phyloP scores from a whole-genome alignment of 2,888 invertebrate genomes.

The Margaritifera margaritifera region DNA sequence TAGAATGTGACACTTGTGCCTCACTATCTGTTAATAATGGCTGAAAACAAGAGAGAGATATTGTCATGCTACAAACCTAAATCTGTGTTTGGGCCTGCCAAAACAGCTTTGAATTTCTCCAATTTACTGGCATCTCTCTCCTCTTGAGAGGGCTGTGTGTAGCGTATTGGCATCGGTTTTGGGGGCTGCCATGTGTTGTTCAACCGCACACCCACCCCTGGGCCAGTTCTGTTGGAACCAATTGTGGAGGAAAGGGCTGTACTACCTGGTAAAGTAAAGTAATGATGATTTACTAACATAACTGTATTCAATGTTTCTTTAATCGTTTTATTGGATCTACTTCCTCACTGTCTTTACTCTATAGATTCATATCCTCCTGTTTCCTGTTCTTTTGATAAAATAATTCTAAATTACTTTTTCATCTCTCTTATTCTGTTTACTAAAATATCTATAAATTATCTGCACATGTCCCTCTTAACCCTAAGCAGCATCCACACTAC shows the following conservation, averaged over 20 bases:
- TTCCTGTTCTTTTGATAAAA: too few relatives aligned
- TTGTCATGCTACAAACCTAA: constrained; percentile 73
- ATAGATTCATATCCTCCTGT: too few relatives aligned
- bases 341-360: too few relatives aligned
- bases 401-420: too few relatives aligned
- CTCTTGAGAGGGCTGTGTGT: constrained; percentile 51
- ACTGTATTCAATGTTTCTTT: too few relatives aligned
- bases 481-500: too few relatives aligned
- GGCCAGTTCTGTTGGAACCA: constrained; percentile 57
- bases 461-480: too few relatives aligned
- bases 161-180: constrained; percentile 57
- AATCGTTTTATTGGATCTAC: too few relatives aligned
- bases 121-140: constrained; percentile 80
- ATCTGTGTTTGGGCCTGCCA: constrained; percentile 85
- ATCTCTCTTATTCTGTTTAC: too few relatives aligned
- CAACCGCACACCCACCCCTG: constrained; percentile 71
- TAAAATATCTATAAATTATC: too few relatives aligned
- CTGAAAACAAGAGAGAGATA: background rate
- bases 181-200: constrained; percentile 60
- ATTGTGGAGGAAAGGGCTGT: constrained; percentile 13
- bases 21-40: background rate
- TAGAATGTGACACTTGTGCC: background rate
- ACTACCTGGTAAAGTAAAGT: too few relatives aligned
- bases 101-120: constrained; percentile 87
- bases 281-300: too few relatives aligned